These are phyloP conservation scores for Trididemnum clinides DNA, from an alignment of 23 tunicate genomes.

Conservation along the genomic window DNA sequence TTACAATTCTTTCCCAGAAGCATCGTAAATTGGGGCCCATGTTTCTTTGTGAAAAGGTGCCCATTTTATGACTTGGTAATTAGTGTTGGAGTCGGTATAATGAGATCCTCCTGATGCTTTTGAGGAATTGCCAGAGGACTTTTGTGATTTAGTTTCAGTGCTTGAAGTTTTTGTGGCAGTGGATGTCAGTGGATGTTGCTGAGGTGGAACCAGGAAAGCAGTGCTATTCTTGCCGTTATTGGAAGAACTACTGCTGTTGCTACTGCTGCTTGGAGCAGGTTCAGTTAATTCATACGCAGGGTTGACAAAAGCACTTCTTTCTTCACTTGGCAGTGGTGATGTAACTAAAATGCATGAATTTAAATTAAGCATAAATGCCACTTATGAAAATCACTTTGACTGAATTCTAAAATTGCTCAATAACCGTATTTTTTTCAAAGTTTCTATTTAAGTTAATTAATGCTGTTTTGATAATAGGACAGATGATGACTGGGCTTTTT, in stretches of 20 bases:
- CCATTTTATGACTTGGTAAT: constrained; percentile 94
- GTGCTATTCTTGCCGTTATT: neutral
- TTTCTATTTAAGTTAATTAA: too few relatives aligned
- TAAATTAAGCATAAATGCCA: too few relatives aligned
- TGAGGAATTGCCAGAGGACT: neutral
- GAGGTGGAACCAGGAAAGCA: neutral
- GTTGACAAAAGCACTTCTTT: constrained; percentile 35
- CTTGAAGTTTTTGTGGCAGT: neutral
- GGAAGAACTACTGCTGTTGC: neutral
- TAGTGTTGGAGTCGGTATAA: constrained; percentile 42
- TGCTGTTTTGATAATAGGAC: too few relatives aligned
- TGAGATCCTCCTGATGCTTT: constrained; percentile 17
- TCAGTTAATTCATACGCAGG: constrained; percentile 75
- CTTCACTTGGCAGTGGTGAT: neutral
- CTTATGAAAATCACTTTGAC: too few relatives aligned
- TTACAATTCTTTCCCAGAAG: constrained; percentile 81
- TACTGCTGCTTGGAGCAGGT: neutral
- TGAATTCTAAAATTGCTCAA: too few relatives aligned
- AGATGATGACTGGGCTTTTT: too few relatives aligned
- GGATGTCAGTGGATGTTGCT: constrained; percentile 28
- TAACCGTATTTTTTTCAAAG: too few relatives aligned
- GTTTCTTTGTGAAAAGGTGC: constrained; percentile 71
- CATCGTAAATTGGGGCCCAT: constrained; percentile 65
- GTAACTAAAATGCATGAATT: too few relatives aligned
- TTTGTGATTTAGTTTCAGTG: neutral